Percentiles rank a stretch among this genome's conserved stretches.
These are phyloP conservation scores for Lasioglossum malachurum DNA, from an alignment of 2,888 invertebrate species.

Conservation along the genomic window DNA sequence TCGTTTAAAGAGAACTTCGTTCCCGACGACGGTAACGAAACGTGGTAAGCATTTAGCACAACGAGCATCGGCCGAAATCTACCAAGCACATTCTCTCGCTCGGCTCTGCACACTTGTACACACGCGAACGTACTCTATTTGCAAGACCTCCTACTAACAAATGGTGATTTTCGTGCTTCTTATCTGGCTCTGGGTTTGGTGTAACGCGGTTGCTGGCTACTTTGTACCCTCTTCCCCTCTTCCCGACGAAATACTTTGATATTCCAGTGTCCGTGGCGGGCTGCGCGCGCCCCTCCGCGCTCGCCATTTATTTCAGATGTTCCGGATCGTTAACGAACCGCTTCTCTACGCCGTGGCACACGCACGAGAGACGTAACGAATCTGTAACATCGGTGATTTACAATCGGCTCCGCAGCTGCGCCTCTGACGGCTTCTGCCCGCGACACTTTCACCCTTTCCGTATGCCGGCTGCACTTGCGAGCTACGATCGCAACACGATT, in stretches of 20 bases:
- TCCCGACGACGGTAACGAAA: background rate
- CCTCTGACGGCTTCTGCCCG: conserved; percentile 27
- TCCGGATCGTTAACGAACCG: conserved; percentile 66
- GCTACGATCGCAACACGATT: background rate
- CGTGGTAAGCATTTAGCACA: conserved; percentile 17
- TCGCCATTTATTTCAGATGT: conserved; percentile 71
- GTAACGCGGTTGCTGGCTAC: conserved; percentile 84
- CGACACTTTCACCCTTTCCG: conserved; percentile 14
- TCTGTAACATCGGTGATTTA: conserved; percentile 63
- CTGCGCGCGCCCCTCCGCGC: conserved; percentile 16
- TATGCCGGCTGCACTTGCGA: background rate
- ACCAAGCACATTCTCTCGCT: conserved; percentile 60
- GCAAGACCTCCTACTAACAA: conserved; percentile 79
- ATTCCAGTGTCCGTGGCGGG: conserved; percentile 37
- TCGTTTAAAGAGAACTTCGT: background rate
- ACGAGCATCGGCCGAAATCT: conserved; percentile 8
- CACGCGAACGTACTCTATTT: conserved; percentile 74
- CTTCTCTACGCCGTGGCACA: conserved; percentile 32
- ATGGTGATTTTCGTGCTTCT: conserved; percentile 79
- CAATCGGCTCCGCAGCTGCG: conserved; percentile 48
- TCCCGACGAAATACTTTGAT: conserved; percentile 47
- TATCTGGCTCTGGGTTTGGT: conserved; percentile 83
- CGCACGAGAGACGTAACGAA: conserved; percentile 60
- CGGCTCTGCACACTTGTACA: conserved; percentile 66
- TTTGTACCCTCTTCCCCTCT: conserved; percentile 74